A percentile compares a stretch with the other conserved stretches of the same genome.
Conservation (phyloP, 2,113 vertebrate species). For the Gymnobelideus leadbeateri region DNA sequence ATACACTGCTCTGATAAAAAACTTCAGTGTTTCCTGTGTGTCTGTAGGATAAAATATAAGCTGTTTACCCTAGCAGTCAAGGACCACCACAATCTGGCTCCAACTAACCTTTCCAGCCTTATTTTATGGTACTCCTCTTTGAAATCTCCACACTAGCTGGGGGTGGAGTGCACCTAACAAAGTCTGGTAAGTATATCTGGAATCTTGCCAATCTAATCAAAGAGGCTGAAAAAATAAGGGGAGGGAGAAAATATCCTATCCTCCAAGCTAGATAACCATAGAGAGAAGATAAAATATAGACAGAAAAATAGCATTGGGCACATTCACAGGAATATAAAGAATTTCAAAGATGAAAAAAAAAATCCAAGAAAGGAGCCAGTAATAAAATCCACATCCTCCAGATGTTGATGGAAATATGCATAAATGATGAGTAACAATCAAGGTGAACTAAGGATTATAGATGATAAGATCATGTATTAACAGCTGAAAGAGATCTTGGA, state of each 20-base stretch:
- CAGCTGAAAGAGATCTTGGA: neutral
- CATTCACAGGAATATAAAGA: neutral
- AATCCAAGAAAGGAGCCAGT: neutral
- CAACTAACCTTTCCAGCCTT: neutral
- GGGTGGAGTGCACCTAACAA: slow-evolving; percentile 2
- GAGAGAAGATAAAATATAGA: neutral
- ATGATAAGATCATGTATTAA: neutral
- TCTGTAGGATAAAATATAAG: slow-evolving; percentile 4
- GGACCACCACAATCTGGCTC: neutral
- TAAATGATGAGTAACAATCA: neutral
- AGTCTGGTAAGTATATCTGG: neutral
- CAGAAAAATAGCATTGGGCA: neutral
- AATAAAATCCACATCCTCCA: neutral
- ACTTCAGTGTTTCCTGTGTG: neutral
- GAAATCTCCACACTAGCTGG: neutral
- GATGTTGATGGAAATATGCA: neutral
- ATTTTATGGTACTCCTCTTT: neutral
- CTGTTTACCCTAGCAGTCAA: neutral
- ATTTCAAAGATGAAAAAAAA: neutral
- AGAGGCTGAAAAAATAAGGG: neutral
- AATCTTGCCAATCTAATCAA: slow-evolving; percentile 1
- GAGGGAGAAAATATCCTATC: slow-evolving; percentile 3
- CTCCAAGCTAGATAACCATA: slow-evolving; percentile 2
- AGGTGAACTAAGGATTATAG: neutral
- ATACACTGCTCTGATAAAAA: neutral